A percentile compares a stretch with the other conserved stretches of the same genome.
Conservation (phyloP, 2,888 invertebrate species). For the Venusia cambrica region DNA sequence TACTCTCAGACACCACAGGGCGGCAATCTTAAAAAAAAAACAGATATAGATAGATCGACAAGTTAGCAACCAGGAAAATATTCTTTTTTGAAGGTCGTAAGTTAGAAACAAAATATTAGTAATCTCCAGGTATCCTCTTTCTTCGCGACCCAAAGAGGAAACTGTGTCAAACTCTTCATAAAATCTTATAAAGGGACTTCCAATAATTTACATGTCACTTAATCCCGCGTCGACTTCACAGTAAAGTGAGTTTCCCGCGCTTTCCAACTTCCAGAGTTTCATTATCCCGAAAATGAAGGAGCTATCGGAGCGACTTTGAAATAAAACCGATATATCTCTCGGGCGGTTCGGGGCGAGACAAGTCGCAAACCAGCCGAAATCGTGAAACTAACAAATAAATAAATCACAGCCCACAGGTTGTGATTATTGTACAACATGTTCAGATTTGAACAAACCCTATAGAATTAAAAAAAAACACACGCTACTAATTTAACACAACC, state of each 20-base stretch:
- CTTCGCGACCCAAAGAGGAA: slow-evolving; percentile 15
- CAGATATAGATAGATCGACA: too few species aligned
- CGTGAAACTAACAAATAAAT: not conserved
- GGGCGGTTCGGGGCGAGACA: slow-evolving; percentile 25
- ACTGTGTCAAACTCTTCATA: slow-evolving; percentile 30
- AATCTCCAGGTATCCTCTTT: slow-evolving; percentile 4
- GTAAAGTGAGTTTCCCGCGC: slow-evolving; percentile 31
- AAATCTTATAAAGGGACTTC: slow-evolving; percentile 30
- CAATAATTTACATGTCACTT: slow-evolving; percentile 35
- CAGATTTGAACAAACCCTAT: too few species aligned
- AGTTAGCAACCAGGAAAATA: too few species aligned
- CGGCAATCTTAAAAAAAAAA: too few species aligned
- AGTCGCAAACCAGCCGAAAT: not conserved
- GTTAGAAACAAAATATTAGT: slow-evolving; percentile 1
- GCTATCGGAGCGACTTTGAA: slow-evolving; percentile 48
- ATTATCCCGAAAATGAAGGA: slow-evolving; percentile 48
- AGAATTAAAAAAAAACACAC: too few species aligned
- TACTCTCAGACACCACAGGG: too few species aligned
- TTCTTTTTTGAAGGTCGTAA: too few species aligned
- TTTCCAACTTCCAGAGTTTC: slow-evolving; percentile 33
- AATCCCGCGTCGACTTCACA: slow-evolving; percentile 33
- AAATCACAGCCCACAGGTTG: too few species aligned
- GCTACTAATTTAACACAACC: too few species aligned
- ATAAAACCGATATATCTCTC: slow-evolving; percentile 63
- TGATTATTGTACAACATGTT: too few species aligned